A percentile compares a stretch with the other conserved stretches of the same genome.
Evolutionary conservation across 2,113 vertebrate genomes (phyloP).

Genomic region (Sebastes fasciatus): DNA sequence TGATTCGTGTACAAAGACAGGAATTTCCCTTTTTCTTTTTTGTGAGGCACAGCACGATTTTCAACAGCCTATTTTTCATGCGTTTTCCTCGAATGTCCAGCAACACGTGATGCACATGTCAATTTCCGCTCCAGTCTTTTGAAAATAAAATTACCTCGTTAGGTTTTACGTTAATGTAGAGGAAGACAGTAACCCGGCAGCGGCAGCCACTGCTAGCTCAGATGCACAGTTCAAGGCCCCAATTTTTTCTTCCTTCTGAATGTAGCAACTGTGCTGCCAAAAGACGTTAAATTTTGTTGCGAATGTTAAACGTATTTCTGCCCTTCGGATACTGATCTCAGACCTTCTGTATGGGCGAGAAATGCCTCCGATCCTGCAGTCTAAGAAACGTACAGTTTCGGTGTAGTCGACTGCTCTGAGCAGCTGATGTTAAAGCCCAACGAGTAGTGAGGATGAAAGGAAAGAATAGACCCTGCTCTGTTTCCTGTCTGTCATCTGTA

Average conservation of each 20-base stretch:
- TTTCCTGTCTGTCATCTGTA: slow-evolving; percentile 20
- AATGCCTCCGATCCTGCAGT: slow-evolving; percentile 1
- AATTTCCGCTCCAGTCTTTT: too few relatives aligned
- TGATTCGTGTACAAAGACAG: too few relatives aligned
- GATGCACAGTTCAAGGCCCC: neutral
- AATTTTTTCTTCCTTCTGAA: neutral
- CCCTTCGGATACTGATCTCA: slow-evolving; percentile 6
- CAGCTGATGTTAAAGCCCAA: slow-evolving; percentile 55
- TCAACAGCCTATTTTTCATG: too few relatives aligned
- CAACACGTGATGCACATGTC: too few relatives aligned
- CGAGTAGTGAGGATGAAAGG: slow-evolving; percentile 4
- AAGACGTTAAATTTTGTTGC: neutral
- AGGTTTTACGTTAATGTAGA: too few relatives aligned
- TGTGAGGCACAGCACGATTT: too few relatives aligned
- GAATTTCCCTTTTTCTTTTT: too few relatives aligned
- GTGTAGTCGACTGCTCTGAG: slow-evolving; percentile 27
- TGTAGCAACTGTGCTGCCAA: neutral
- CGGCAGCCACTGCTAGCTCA: too few relatives aligned
- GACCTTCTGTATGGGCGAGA: slow-evolving; percentile 2
- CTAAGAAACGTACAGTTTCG: slow-evolving; percentile 2
- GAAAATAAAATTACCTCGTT: too few relatives aligned
- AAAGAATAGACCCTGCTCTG: slow-evolving; percentile 10
- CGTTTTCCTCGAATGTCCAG: too few relatives aligned
- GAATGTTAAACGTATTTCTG: slow-evolving; percentile 18
- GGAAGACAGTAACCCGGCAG: too few relatives aligned